phyloP scores from a whole-genome alignment of 2,888 invertebrate genomes.

The Pantelozetes paolii region DNA sequence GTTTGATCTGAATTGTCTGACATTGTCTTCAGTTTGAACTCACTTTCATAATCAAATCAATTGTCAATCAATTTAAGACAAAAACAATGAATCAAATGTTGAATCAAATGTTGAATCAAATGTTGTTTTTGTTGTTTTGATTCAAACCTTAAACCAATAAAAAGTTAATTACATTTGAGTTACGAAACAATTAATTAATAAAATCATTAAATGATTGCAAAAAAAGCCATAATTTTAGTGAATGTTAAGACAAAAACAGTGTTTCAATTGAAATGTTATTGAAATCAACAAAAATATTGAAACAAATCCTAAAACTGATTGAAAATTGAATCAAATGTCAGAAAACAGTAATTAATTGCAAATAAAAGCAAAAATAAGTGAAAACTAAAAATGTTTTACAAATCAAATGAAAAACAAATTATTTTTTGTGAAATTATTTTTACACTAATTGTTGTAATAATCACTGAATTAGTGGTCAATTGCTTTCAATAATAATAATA shows the following conservation, averaged over 20 bases:
- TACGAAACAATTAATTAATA: not conserved
- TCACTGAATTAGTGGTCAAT: not conserved
- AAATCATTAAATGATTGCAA: not conserved
- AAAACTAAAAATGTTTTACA: too few species aligned
- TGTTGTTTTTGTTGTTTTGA: too few species aligned
- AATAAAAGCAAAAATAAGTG: not conserved
- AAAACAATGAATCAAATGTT: not conserved
- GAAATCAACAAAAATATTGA: too few species aligned
- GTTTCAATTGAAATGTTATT: too few species aligned
- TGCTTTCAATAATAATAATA: not conserved
- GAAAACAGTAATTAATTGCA: not conserved
- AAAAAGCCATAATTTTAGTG: too few species aligned
- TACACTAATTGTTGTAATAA: not conserved
- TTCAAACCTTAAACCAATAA: not conserved
- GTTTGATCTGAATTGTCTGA: slow-evolving; percentile 15
- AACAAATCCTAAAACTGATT: not conserved
- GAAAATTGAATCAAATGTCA: not conserved
- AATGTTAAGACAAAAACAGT: too few species aligned
- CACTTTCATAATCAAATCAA: slow-evolving; percentile 16
- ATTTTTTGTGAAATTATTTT: not conserved
- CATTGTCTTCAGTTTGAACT: not conserved
- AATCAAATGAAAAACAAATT: too few species aligned
- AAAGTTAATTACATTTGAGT: not conserved
- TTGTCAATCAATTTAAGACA: not conserved
- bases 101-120: not conserved